Conservation (phyloP, 2,888 invertebrate genomes). For the Volucella zonaria region DNA sequence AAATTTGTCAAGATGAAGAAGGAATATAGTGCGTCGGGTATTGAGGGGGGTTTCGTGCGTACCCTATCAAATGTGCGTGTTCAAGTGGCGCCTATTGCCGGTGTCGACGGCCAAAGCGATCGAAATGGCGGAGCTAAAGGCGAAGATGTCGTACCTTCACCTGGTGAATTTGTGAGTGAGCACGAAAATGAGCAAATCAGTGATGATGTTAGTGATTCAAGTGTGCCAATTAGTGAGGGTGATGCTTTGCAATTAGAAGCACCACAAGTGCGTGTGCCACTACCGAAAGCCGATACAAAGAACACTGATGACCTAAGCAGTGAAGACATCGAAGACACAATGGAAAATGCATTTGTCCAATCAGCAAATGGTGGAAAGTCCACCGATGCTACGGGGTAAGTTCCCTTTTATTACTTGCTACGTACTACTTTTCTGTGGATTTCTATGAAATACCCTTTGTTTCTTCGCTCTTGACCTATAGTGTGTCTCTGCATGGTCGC, state of each 20-base stretch:
- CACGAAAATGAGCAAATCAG: slow-evolving; percentile 40
- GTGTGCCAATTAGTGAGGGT: slow-evolving; percentile 57
- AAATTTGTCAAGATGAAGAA: slow-evolving; percentile 42
- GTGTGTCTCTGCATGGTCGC: too few relatives aligned
- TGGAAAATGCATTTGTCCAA: slow-evolving; percentile 3
- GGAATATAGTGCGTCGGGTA: slow-evolving; percentile 59
- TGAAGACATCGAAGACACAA: slow-evolving; percentile 18
- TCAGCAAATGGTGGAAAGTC: slow-evolving; percentile 36
- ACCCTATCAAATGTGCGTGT: slow-evolving; percentile 53
- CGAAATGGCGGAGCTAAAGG: background rate
- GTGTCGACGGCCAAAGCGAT: background rate
- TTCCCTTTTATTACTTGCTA: background rate
- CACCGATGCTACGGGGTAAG: slow-evolving; percentile 53
- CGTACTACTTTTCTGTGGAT: background rate
- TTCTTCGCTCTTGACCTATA: background rate
- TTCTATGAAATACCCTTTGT: background rate
- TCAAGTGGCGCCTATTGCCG: slow-evolving; percentile 22
- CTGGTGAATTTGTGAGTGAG: slow-evolving; percentile 38
- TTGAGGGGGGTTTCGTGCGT: slow-evolving; percentile 35
- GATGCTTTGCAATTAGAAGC: slow-evolving; percentile 55
- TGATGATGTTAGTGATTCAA: slow-evolving; percentile 61
- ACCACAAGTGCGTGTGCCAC: slow-evolving; percentile 38
- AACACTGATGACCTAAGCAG: slow-evolving; percentile 7
- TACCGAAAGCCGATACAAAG: slow-evolving; percentile 12
- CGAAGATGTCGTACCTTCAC: slow-evolving; percentile 9